Evolutionary conservation across 2,113 vertebrate genomes (phyloP).

Genomic region (Myotis davidii): DNA sequence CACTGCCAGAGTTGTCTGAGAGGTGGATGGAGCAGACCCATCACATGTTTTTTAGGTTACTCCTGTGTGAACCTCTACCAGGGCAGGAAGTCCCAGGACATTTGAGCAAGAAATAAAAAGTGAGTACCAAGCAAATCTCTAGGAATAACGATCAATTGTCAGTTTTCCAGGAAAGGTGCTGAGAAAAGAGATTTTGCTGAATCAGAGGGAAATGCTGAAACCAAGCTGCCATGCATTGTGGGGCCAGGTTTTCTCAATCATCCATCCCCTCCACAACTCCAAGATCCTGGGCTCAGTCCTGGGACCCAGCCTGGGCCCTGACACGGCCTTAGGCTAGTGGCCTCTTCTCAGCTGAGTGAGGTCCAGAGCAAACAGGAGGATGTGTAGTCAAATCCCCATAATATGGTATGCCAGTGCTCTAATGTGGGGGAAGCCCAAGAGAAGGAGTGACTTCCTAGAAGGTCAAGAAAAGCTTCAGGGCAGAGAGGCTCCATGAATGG

Average conservation of each 20-base stretch:
- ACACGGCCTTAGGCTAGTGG: background rate
- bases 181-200: background rate
- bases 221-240: background rate
- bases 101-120: background rate
- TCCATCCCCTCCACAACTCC: too few species aligned
- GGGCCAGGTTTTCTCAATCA: background rate
- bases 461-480: background rate
- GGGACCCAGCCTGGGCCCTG: background rate
- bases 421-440: background rate
- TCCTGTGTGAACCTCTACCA: background rate
- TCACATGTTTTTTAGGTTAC: fast-evolving
- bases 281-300: background rate
- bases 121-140: background rate
- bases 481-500: background rate
- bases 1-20: background rate
- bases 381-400: background rate
- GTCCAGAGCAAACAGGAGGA: background rate
- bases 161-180: background rate
- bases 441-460: background rate
- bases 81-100: background rate
- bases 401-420: background rate
- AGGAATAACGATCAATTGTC: background rate
- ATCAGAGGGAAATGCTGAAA: background rate
- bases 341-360: background rate
- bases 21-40: background rate